A percentile compares a stretch with the other conserved stretches of the same genome.
These are phyloP conservation scores for Acleris laterana DNA, from an alignment of 2,888 invertebrate genomes.

Conservation along the genomic window DNA sequence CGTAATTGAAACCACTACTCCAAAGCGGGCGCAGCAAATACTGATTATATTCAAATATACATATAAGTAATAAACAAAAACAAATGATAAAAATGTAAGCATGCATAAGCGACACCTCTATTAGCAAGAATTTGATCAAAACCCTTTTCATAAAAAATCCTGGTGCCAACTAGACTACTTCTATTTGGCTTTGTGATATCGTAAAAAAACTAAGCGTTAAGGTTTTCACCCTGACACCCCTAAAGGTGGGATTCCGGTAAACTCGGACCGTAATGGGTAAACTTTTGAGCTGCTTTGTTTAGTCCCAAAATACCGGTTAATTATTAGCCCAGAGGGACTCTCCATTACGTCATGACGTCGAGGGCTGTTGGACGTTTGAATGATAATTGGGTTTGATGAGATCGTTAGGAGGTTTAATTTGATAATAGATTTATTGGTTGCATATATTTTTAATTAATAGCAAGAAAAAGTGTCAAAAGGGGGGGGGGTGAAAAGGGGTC, in stretches of 20 bases:
- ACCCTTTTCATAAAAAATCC: too few relatives aligned
- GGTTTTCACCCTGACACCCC: conserved; percentile 7
- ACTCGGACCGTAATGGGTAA: conserved; percentile 57
- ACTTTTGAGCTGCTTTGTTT: conserved; percentile 64
- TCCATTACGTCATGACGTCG: conserved; percentile 33
- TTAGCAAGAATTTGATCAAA: too few relatives aligned
- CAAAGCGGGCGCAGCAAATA: too few relatives aligned
- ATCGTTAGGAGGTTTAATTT: conserved; percentile 14
- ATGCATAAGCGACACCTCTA: too few relatives aligned
- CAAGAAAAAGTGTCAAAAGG: too few relatives aligned
- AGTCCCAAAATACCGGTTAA: conserved; percentile 65
- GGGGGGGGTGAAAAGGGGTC: background rate
- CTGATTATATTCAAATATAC: too few relatives aligned
- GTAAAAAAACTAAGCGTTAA: too few relatives aligned
- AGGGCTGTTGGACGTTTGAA: conserved; percentile 18
- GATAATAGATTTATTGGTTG: conserved; percentile 8
- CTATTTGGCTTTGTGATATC: too few relatives aligned
- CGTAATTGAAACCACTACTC: too few relatives aligned
- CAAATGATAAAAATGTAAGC: too few relatives aligned
- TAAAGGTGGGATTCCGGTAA: conserved; percentile 8
- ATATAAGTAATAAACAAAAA: too few relatives aligned
- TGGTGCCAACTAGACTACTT: too few relatives aligned
- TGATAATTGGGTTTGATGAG: conserved; percentile 36
- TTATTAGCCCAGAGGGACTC: conserved; percentile 52
- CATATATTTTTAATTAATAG: conserved; percentile 1